Evolutionary conservation across 1,140 invertebrate species (phyloP).

Genomic region (Micrasema longulum): DNA sequence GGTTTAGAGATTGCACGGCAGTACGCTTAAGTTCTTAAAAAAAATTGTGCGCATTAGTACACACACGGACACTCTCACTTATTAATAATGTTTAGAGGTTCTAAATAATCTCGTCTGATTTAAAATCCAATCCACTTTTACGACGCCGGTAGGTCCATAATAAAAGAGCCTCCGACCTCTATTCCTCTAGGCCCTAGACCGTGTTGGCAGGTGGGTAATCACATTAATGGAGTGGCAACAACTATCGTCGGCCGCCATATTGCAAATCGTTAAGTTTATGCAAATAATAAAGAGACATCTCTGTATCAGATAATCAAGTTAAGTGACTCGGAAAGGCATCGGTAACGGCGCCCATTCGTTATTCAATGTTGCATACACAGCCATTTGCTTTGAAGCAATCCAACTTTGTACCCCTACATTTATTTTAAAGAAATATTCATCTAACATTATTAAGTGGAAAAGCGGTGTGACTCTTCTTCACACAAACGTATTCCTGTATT

Average conservation of each 20-base stretch:
- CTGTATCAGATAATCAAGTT: slow-evolving; percentile 42
- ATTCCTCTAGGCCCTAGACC: too few relatives aligned
- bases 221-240: slow-evolving; percentile 45
- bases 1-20: too few relatives aligned
- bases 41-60: too few relatives aligned
- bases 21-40: too few relatives aligned
- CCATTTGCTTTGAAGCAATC: background rate
- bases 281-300: slow-evolving; percentile 33
- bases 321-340: slow-evolving; percentile 36
- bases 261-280: slow-evolving; percentile 49
- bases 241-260: slow-evolving; percentile 17
- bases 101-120: background rate
- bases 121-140: slow-evolving; percentile 23
- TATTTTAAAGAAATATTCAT: too few relatives aligned
- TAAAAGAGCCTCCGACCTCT: slow-evolving; percentile 5
- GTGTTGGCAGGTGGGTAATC: slow-evolving; percentile 33
- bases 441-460: too few relatives aligned
- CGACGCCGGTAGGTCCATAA: slow-evolving; percentile 1
- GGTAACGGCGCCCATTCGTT: slow-evolving; percentile 4
- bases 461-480: too few relatives aligned
- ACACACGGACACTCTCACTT: too few relatives aligned
- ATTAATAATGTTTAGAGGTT: too few relatives aligned
- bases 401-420: too few relatives aligned
- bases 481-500: too few relatives aligned
- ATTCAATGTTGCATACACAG: background rate